A percentile compares a stretch with the other conserved stretches of the same genome.
These are phyloP conservation scores for Halcyon badia DNA, from an alignment of 2,797 vertebrate species.

Conservation along the genomic window DNA sequence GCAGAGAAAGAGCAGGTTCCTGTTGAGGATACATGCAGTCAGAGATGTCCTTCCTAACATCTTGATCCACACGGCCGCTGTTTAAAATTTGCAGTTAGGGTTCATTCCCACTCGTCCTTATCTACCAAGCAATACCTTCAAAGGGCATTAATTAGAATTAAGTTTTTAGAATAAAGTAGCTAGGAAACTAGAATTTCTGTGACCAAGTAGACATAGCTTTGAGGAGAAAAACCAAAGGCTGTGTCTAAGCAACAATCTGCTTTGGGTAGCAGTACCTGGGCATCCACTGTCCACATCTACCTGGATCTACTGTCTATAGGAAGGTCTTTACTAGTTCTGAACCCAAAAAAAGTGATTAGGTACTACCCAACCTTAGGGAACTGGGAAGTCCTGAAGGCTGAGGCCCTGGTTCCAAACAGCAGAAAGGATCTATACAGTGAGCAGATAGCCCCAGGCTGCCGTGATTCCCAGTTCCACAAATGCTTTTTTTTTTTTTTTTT, in stretches of 20 bases:
- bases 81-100: not conserved
- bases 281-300: not conserved
- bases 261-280: not conserved
- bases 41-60: not conserved
- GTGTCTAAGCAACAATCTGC: not conserved
- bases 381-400: not conserved
- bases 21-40: not conserved
- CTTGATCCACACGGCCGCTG: not conserved
- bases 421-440: not conserved
- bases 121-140: not conserved
- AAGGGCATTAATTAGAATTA: not conserved
- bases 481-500: no score
- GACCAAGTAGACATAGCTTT: not conserved
- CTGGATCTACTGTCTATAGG: not conserved
- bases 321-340: not conserved
- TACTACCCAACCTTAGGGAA: not conserved
- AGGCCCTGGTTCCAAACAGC: not conserved
- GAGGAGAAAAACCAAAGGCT: not conserved
- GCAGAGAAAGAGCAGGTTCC: not conserved
- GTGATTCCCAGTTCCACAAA: rapidly evolving
- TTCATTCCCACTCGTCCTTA: not conserved
- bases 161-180: not conserved
- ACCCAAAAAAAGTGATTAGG: not conserved
- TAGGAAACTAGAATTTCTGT: not conserved
- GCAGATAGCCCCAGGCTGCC: not conserved